Evolutionary conservation across 2,113 vertebrate species (phyloP).

Genomic region (Cebus imitator): DNA sequence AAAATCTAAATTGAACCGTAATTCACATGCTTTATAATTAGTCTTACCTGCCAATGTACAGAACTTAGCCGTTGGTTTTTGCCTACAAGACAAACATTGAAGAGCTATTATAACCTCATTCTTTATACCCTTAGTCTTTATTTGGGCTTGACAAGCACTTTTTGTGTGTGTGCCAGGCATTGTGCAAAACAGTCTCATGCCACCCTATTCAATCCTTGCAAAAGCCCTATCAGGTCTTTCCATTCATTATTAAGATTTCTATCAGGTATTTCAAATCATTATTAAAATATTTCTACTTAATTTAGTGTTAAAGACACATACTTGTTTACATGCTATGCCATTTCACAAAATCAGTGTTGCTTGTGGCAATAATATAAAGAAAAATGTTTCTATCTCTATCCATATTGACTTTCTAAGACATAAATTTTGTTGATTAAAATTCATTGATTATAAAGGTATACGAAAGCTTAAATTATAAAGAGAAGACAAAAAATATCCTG

Average conservation of each 20-base stretch:
- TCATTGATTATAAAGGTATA: background rate
- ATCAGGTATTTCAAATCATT: slow-evolving; percentile 42
- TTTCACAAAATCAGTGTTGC: background rate
- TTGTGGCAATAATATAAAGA: background rate
- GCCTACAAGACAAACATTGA: slow-evolving; percentile 41
- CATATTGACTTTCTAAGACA: background rate
- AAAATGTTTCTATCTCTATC: background rate
- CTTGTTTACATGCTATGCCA: background rate
- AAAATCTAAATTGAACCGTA: slow-evolving; percentile 28
- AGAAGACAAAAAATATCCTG: background rate
- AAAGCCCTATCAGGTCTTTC: slow-evolving; percentile 29
- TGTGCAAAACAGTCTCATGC: background rate
- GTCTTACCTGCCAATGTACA: background rate
- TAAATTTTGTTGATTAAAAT: background rate
- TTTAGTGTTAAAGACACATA: background rate
- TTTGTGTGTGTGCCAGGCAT: background rate
- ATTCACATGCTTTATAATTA: slow-evolving; percentile 51
- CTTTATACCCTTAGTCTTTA: background rate
- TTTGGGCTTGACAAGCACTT: background rate
- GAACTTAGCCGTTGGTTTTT: slow-evolving; percentile 8
- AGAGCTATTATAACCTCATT: slow-evolving; percentile 33
- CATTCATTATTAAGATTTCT: slow-evolving; percentile 22
- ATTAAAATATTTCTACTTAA: slow-evolving; percentile 47
- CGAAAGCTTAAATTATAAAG: background rate
- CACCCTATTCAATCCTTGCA: background rate